phyloP scores from a whole-genome alignment of 1,140 invertebrate species.

The Drosophila sulfurigaster region DNA sequence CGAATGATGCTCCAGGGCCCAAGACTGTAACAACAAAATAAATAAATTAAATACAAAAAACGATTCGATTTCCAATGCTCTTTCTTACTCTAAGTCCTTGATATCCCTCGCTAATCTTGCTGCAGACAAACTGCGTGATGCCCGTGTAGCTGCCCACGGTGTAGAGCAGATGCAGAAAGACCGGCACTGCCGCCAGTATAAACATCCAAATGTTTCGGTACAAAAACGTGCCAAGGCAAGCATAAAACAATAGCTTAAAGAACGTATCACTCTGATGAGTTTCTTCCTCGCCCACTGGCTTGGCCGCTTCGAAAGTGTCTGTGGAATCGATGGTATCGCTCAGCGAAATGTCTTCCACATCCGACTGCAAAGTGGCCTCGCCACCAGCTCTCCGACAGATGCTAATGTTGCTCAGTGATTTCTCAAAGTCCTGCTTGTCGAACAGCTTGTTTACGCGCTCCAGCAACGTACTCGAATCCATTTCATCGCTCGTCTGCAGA shows the following conservation, averaged over 20 bases:
- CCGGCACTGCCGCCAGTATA: constrained; percentile 75
- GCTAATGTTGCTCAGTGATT: constrained; percentile 66
- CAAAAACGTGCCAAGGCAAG: constrained; percentile 77
- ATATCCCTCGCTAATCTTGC: constrained; percentile 64
- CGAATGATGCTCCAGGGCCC: constrained; percentile 85
- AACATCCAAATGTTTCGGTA: constrained; percentile 84
- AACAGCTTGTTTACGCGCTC: constrained; percentile 70
- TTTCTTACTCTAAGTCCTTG: constrained; percentile 47
- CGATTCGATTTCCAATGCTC: no score
- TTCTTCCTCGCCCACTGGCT: constrained; percentile 27
- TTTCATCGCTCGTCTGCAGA: constrained; percentile 65
- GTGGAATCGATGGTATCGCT: constrained; percentile 76
- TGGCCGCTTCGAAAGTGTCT: constrained; percentile 60
- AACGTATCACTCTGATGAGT: constrained; percentile 70
- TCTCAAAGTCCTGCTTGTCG: constrained; percentile 71
- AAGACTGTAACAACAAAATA: constrained; percentile 48
- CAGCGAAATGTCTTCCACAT: constrained; percentile 76
- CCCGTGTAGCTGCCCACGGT: constrained; percentile 69
- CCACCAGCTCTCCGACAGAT: constrained; percentile 48
- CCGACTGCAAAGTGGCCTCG: constrained; percentile 60
- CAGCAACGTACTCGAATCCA: constrained; percentile 49
- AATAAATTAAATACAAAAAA: not conserved
- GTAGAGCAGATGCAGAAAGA: constrained; percentile 73
- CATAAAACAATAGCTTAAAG: constrained; percentile 81
- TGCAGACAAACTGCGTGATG: constrained; percentile 67